These are phyloP conservation scores for Eclectus roratus DNA, from an alignment of 2,113 vertebrate species.

Conservation along the genomic window DNA sequence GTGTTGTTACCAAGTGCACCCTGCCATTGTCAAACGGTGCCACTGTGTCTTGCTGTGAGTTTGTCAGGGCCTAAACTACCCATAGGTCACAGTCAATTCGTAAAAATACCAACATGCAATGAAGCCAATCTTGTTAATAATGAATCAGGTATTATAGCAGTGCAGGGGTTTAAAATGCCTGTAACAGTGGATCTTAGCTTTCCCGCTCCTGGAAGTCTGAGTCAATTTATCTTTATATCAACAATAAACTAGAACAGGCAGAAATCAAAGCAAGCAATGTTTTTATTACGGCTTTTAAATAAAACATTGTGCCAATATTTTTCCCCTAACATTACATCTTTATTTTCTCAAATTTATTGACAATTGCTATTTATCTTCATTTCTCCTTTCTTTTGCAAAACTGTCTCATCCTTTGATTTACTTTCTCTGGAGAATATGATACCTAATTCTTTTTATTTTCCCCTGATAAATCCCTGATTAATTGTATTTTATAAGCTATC, in stretches of 20 bases:
- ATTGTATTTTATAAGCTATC: background rate
- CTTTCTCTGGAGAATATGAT: background rate
- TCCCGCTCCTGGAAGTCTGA: slow-evolving; percentile 1
- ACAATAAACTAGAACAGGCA: slow-evolving; percentile 50
- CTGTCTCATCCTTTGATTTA: slow-evolving; percentile 30
- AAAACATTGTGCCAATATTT: slow-evolving; percentile 37
- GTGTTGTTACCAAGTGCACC: background rate
- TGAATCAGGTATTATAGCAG: slow-evolving; percentile 15
- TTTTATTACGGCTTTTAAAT: slow-evolving; percentile 58
- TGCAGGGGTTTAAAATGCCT: slow-evolving; percentile 16
- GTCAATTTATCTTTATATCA: slow-evolving; percentile 60
- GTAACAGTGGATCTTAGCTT: background rate
- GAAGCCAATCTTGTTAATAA: slow-evolving; percentile 39
- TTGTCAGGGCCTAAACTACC: background rate
- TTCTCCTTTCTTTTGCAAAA: background rate
- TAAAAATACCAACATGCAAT: background rate
- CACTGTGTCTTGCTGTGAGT: background rate
- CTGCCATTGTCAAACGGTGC: background rate
- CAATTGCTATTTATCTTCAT: slow-evolving; percentile 40
- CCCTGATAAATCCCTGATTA: slow-evolving; percentile 35
- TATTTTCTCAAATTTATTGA: slow-evolving; percentile 35
- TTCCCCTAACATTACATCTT: slow-evolving; percentile 5
- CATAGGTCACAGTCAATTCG: background rate
- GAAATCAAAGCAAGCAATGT: slow-evolving; percentile 56
- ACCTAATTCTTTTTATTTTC: slow-evolving; percentile 21